Evolutionary conservation across 2,113 vertebrate species (phyloP), one percentile per base, ranked within the genome.

Genomic region (Corythoichthys haematopterus): DNA sequence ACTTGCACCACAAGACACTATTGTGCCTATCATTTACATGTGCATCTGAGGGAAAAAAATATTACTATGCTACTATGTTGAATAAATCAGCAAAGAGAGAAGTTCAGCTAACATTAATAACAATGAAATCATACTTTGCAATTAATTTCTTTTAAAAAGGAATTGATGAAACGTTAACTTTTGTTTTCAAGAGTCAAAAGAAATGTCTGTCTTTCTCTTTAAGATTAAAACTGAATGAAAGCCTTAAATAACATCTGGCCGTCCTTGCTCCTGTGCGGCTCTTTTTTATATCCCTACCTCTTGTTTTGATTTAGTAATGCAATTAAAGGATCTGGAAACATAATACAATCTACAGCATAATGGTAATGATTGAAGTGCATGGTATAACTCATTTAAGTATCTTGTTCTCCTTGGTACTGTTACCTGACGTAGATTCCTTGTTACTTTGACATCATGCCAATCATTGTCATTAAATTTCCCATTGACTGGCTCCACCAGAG

Each of bases 401-500:
- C 80, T 76, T 73, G 74, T 84, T 92, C 90, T 92, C 93, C 93
- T 93, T 92, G 94, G 93, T 94, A 93, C 93, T 94, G 95, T 98
- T 98, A 99, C 97, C 97, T 99, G 97, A 95, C 97, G 96, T 89
- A 99, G 94, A 93, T 98, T 99, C 94, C 96, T 93, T 91, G 96
- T 98, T 91, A 99, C 97, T 95, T 99, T 99, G 92, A 99, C 96
- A 96, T 98, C 97, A 94, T 99, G 97, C 97, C 97, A 99, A 94
- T 95, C 95, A 96, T 99, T 99, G 95, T 99, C 97, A 96, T 99
- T 99, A 95, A 99, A 99, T 93, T 99, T 99, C 89, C 97, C 97
- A 92, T 98, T 98, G 93, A 98, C 97, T 28, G 96, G 96, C 92
- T 99, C 97, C 95, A 99, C 96, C 90, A 99, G 94, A 43, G 97